Evolutionary conservation across 2,888 invertebrate genomes (phyloP).

Genomic region (Agriopis aurantiaria): DNA sequence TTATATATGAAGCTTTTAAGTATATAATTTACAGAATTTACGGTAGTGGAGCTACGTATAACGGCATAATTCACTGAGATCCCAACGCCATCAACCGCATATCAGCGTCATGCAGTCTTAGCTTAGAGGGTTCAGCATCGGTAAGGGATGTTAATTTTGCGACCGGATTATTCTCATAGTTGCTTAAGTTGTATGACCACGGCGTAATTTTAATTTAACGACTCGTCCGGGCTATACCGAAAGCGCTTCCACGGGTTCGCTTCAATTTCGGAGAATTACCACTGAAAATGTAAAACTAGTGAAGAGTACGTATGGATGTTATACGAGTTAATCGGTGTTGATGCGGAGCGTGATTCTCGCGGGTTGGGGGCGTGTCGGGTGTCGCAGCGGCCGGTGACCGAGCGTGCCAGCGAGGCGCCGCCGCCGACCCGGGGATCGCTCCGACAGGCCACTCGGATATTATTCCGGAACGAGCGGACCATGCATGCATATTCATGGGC

Average conservation of each 20-base stretch:
- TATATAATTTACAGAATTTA: slow-evolving; percentile 21
- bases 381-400: slow-evolving; percentile 20
- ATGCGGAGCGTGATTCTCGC: slow-evolving; percentile 40
- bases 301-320: slow-evolving; percentile 4
- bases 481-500: slow-evolving; percentile 82
- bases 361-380: slow-evolving; percentile 13
- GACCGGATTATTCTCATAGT: slow-evolving; percentile 48
- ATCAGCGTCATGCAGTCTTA: slow-evolving; percentile 49
- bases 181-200: slow-evolving; percentile 40
- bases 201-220: slow-evolving; percentile 43
- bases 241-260: slow-evolving; percentile 18
- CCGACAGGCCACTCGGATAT: slow-evolving; percentile 69
- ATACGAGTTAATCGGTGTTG: slow-evolving; percentile 47
- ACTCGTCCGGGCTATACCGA: slow-evolving; percentile 22
- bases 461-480: slow-evolving; percentile 73
- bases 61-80: slow-evolving; percentile 47
- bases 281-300: slow-evolving; percentile 20
- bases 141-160: slow-evolving; percentile 47
- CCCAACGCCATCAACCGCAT: slow-evolving; percentile 47
- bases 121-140: slow-evolving; percentile 43
- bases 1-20: slow-evolving; percentile 16
- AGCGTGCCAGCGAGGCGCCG: slow-evolving; percentile 23
- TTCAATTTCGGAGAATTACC: slow-evolving; percentile 21
- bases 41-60: slow-evolving; percentile 25
- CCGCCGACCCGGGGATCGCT: slow-evolving; percentile 39